Evolutionary conservation across 2,113 vertebrate genomes (phyloP), one percentile per base, ranked within the genome.

Genomic region (Halichoerus grypus): DNA sequence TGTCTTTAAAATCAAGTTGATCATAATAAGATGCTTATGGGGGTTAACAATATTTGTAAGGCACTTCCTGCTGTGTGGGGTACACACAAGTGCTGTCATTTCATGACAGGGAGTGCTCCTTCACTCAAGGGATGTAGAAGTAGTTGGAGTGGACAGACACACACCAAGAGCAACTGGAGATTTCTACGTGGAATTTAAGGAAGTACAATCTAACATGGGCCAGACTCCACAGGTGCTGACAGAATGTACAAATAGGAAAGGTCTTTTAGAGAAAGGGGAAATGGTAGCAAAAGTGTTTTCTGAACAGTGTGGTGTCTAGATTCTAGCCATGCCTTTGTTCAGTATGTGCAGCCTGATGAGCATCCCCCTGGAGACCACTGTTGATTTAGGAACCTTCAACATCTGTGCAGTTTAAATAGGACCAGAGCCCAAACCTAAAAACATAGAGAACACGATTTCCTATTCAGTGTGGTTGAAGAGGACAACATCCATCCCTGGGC

Each of bases 381-480:
- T 82, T 95, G 65, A 96, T 94, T 91, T 93, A 92, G 80, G 53
- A 89, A 79, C 46, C 65, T 85, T 46, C 39, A 86, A 91, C 81
- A 97, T 97, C 87, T 93, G 69, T 74, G 63, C 71, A 57, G 28
- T 88, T 88, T 88, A 96, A 96, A 71, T 42, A 86, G 77, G 84
- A 69, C 91, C 16, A 69, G 76, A 92, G 82, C 39, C 71, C 89
- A 95, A 93, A 86, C 61, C 42, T 6, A 8, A 79, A 88, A 80
- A 16, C 91, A 91, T 84, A 46, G 0, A 21, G 55, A 84, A 69
- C 80, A 39, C 1, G 24, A 57, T 79, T 96, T 96, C 42, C 61
- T 69, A 71, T 85, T 97, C 71, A 59, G 3, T 65, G 28, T 82
- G 39, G 22, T 36, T 83, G 77, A 96, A 74, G 39, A 96, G 81